These are phyloP conservation scores for Chaenodraco wilsoni DNA, from an alignment of 2,797 vertebrate genomes.

Conservation along the genomic window DNA sequence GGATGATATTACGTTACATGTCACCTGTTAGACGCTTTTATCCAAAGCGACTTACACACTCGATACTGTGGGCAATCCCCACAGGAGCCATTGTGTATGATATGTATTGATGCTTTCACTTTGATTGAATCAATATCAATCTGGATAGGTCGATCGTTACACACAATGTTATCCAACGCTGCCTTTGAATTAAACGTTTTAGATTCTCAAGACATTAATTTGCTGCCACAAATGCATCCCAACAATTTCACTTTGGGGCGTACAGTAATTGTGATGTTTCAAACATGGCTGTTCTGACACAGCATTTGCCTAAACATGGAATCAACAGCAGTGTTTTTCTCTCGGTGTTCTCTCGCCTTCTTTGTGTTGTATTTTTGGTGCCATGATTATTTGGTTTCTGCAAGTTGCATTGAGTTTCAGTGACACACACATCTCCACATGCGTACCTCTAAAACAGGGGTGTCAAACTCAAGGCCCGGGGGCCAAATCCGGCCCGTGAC, in stretches of 20 bases:
- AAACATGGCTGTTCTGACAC: not conserved
- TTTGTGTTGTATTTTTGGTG: too few species aligned
- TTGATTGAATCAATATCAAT: too few species aligned
- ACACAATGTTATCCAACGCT: not conserved
- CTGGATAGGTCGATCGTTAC: too few species aligned
- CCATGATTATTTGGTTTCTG: not conserved
- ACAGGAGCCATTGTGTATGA: too few species aligned
- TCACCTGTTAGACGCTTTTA: too few species aligned
- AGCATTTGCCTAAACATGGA: fast-evolving
- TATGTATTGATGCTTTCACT: too few species aligned
- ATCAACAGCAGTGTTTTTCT: not conserved
- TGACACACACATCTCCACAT: not conserved
- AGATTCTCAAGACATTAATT: not conserved
- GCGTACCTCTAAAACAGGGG: not conserved
- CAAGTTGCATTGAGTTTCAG: not conserved
- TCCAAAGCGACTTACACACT: too few species aligned
- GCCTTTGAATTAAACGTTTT: not conserved
- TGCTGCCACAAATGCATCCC: not conserved
- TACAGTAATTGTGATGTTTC: not conserved
- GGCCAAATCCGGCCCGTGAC: too few species aligned
- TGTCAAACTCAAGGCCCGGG: too few species aligned
- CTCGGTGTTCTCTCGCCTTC: not conserved
- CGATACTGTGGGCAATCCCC: too few species aligned
- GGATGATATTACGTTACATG: too few species aligned
- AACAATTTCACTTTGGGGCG: not conserved